Evolutionary conservation across 2,797 vertebrate genomes (phyloP).

Genomic region (Xenentodon cancila): DNA sequence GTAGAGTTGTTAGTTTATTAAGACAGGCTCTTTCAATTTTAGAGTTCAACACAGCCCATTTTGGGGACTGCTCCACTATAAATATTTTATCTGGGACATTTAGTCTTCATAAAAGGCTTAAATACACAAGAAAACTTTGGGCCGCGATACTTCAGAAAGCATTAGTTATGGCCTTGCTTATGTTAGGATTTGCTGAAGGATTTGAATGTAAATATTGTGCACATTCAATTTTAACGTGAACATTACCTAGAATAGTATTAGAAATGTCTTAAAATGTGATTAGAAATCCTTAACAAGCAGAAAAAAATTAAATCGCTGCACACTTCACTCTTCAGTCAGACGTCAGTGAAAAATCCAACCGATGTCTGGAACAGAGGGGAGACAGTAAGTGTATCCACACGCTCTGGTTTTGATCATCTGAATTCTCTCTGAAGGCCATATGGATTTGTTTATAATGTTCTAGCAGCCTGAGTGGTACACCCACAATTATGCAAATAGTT

Average conservation of each 20-base stretch:
- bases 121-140: too few species aligned
- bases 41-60: conserved; percentile 6
- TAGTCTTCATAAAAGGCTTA: too few species aligned
- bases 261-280: neutral
- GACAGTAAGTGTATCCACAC: conserved; percentile 29
- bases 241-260: neutral
- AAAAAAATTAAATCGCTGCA: conserved; percentile 16
- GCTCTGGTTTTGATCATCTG: conserved; percentile 50
- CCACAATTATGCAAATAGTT: conserved; percentile 76
- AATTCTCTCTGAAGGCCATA: conserved; percentile 65
- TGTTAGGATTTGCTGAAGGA: too few species aligned
- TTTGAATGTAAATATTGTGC: too few species aligned
- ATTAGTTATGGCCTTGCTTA: too few species aligned
- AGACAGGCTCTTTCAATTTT: conserved; percentile 10
- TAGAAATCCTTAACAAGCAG: too few species aligned
- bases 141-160: too few species aligned
- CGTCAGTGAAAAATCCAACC: conserved; percentile 33
- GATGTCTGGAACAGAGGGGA: conserved; percentile 28
- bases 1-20: conserved; percentile 8
- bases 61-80: too few species aligned
- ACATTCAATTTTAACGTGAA: too few species aligned
- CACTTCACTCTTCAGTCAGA: conserved; percentile 36
- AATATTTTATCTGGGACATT: too few species aligned
- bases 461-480: conserved; percentile 54
- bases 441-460: conserved; percentile 68